Percentiles rank a stretch among this genome's conserved stretches.
These are phyloP conservation scores for Cyprinus carpio DNA, from an alignment of 2,113 vertebrate genomes.

Conservation along the genomic window DNA sequence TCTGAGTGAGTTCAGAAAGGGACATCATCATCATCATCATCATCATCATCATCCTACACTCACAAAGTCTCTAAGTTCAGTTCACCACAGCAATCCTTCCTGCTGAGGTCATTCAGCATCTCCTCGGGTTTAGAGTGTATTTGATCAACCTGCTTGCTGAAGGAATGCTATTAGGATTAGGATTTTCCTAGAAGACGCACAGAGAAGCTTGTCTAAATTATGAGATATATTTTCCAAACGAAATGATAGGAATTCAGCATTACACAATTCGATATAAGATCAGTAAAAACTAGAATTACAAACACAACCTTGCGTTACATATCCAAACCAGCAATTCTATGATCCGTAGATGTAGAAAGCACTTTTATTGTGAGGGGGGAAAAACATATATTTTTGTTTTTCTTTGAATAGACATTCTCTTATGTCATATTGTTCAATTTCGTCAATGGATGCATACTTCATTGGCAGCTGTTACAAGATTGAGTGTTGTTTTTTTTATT, in stretches of 20 bases:
- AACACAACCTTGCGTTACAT: no score
- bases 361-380: not conserved
- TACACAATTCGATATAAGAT: slow-evolving; percentile 1
- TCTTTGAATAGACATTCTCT: not conserved
- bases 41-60: slow-evolving; percentile 17
- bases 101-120: slow-evolving; percentile 23
- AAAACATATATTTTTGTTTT: not conserved
- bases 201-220: slow-evolving; percentile 8
- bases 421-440: not conserved
- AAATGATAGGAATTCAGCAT: slow-evolving; percentile 1
- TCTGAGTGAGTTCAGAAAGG: not conserved
- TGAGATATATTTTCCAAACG: not conserved
- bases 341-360: not conserved
- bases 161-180: no score
- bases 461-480: not conserved
- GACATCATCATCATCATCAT: not conserved
- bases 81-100: slow-evolving; percentile 31
- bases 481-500: not conserved
- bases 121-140: slow-evolving; percentile 1
- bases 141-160: slow-evolving; percentile 19
- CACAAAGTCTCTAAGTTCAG: slow-evolving; percentile 9
- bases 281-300: no score
- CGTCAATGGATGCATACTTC: not conserved
- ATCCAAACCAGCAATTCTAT: not conserved
- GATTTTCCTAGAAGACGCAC: slow-evolving; percentile 1